Evolutionary conservation across 2,888 invertebrate species (phyloP).

Genomic region (Phengaris alcon): DNA sequence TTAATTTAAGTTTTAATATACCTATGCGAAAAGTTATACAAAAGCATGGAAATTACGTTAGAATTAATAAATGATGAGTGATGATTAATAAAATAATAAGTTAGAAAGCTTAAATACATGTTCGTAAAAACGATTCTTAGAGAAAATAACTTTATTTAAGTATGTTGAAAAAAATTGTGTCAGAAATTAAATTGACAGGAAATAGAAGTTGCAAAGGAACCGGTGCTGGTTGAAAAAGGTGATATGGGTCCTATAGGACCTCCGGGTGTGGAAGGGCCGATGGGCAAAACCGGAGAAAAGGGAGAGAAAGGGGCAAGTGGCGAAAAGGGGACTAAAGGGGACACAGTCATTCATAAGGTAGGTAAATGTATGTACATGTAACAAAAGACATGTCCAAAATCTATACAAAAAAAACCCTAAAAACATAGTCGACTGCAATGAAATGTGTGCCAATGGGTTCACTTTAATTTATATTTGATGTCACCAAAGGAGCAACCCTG

Average conservation of each 20-base stretch:
- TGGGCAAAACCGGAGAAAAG: conserved; percentile 77
- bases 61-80: too few relatives aligned
- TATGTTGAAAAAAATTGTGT: conserved; percentile 41
- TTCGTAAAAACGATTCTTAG: too few relatives aligned
- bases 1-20: not conserved
- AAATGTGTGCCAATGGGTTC: too few relatives aligned
- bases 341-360: conserved; percentile 42
- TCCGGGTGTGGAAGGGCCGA: conserved; percentile 60
- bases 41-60: not conserved
- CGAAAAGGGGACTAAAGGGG: conserved; percentile 74
- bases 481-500: too few relatives aligned
- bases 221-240: conserved; percentile 53
- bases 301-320: conserved; percentile 79
- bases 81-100: too few relatives aligned
- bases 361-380: not conserved
- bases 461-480: too few relatives aligned
- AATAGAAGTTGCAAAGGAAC: conserved; percentile 50
- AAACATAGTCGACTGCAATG: too few relatives aligned
- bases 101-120: too few relatives aligned
- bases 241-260: conserved; percentile 52
- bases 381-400: too few relatives aligned
- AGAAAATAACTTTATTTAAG: not conserved
- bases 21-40: not conserved
- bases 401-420: too few relatives aligned
- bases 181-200: conserved; percentile 56